Conservation (phyloP, 2,113 vertebrate species). For the Petromus typicus region DNA sequence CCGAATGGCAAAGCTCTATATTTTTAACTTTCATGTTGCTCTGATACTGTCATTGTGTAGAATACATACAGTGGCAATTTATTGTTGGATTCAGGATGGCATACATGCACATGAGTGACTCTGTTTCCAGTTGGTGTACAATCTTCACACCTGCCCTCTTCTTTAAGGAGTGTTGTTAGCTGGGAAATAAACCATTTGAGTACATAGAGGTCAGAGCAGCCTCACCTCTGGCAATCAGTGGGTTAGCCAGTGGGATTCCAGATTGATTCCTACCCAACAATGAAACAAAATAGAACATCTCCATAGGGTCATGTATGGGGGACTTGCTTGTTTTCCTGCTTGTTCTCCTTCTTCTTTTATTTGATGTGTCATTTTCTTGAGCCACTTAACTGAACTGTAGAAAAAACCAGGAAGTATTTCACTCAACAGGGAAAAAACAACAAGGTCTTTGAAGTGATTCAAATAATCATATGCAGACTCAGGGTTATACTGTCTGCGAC, state of each 20-base stretch:
- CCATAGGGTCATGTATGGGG: background rate
- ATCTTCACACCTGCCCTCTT: background rate
- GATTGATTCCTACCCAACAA: background rate
- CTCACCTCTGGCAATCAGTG: background rate
- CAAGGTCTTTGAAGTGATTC: slow-evolving; percentile 62
- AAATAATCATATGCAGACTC: slow-evolving; percentile 68
- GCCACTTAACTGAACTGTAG: slow-evolving; percentile 16
- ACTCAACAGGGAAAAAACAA: slow-evolving; percentile 54
- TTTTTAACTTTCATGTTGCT: background rate
- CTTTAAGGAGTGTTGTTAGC: background rate
- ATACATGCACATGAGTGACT: background rate
- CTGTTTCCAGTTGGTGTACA: background rate
- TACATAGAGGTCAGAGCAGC: background rate
- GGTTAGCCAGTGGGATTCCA: slow-evolving; percentile 48
- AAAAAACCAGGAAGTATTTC: slow-evolving; percentile 42
- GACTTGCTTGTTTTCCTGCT: slow-evolving; percentile 6
- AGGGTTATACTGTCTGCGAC: slow-evolving; percentile 52
- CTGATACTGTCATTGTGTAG: background rate
- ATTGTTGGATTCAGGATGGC: background rate
- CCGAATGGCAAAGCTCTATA: background rate
- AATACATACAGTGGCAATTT: background rate
- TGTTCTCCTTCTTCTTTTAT: background rate
- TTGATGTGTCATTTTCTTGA: slow-evolving; percentile 44
- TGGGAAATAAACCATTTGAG: background rate
- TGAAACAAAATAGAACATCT: background rate